Evolutionary conservation across 2,113 vertebrate species (phyloP).

Genomic region (Sinocyclocheilus anshuiensis): DNA sequence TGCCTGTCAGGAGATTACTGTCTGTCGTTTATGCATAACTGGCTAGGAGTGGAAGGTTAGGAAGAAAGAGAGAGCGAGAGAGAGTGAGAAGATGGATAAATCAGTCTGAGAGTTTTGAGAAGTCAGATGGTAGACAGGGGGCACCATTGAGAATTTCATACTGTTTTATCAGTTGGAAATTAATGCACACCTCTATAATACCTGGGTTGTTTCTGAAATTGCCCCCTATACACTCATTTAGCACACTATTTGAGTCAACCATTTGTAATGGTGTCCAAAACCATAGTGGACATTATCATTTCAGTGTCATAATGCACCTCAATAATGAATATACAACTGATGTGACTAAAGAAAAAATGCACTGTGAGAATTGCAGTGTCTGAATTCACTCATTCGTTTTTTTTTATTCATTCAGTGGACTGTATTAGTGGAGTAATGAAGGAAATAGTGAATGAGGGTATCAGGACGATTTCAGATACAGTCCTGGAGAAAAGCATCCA

Average conservation of each 20-base stretch:
- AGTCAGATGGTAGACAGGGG: constrained; percentile 36
- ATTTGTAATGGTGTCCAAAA: background rate
- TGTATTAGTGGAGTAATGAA: background rate
- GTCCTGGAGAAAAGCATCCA: background rate
- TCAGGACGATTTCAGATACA: background rate
- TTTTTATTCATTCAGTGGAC: background rate
- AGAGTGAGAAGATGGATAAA: constrained; percentile 18
- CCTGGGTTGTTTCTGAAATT: background rate
- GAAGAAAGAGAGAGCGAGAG: background rate
- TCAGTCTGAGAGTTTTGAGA: constrained; percentile 15
- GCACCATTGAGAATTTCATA: constrained; percentile 13
- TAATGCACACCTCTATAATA: background rate
- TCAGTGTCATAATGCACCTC: background rate
- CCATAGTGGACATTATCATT: background rate
- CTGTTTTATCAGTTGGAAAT: background rate
- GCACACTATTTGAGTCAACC: background rate
- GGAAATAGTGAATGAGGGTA: background rate
- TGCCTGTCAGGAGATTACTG: constrained; percentile 49
- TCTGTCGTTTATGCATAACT: constrained; percentile 39
- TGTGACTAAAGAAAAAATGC: background rate
- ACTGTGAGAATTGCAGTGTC: background rate
- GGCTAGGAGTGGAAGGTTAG: constrained; percentile 31
- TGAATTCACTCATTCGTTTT: background rate
- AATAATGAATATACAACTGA: background rate
- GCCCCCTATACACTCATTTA: background rate